A percentile compares a stretch with the other conserved stretches of the same genome.
phyloP scores from a whole-genome alignment of 2,888 invertebrate species.

The Ptychoptera albimana region DNA sequence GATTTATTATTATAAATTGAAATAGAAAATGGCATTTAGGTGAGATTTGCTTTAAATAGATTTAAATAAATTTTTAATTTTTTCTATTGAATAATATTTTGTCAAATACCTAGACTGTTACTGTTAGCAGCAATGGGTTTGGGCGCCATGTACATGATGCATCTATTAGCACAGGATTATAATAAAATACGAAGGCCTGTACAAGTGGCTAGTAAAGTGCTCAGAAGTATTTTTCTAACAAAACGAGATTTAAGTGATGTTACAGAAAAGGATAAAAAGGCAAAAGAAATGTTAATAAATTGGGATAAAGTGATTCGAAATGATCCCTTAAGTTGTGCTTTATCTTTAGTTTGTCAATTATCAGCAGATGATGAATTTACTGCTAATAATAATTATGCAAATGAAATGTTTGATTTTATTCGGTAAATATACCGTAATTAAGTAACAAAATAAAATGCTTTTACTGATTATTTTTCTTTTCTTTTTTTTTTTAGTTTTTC shows the following conservation, averaged over 20 bases:
- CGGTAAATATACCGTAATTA: too few relatives aligned
- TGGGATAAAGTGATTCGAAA: conserved; percentile 24
- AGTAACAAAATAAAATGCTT: too few relatives aligned
- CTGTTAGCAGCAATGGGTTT: conserved; percentile 30
- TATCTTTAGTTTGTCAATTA: conserved; percentile 27
- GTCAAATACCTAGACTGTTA: conserved; percentile 21
- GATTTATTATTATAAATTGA: too few relatives aligned
- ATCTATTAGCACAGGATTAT: conserved; percentile 33
- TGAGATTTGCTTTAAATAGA: too few relatives aligned
- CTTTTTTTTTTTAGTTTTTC: too few relatives aligned
- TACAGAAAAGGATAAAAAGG: not conserved
- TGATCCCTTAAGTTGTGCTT: conserved; percentile 27
- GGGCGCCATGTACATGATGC: conserved; percentile 33
- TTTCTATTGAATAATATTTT: too few relatives aligned
- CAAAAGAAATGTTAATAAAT: conserved; percentile 15
- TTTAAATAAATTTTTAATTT: too few relatives aligned
- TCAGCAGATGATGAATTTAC: conserved; percentile 23
- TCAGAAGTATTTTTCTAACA: conserved; percentile 2
- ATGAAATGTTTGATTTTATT: conserved; percentile 19
- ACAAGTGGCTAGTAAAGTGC: not conserved
- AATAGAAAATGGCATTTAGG: too few relatives aligned
- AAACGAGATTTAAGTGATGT: not conserved
- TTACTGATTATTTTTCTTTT: too few relatives aligned
- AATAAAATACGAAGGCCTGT: conserved; percentile 23
- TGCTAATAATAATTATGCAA: conserved; percentile 18